Evolutionary conservation across 1,140 invertebrate genomes (phyloP), one percentile per base, ranked within the genome.

Genomic region (Drosophila novamexicana): DNA sequence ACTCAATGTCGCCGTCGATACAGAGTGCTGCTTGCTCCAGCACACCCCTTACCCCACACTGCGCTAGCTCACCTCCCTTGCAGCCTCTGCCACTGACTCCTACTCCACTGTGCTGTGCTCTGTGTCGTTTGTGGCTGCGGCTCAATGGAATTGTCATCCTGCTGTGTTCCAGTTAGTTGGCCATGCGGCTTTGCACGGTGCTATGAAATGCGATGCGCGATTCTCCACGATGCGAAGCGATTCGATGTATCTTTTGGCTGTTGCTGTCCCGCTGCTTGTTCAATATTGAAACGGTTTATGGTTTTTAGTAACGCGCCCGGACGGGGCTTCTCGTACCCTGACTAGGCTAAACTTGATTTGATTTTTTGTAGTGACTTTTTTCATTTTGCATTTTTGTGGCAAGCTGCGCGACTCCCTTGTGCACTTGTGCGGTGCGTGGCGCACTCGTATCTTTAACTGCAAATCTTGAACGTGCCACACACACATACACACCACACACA

Each of bases 101-200:
- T 12, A 16, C 9, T 40, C 39, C 47, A 52, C 22, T 29, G 22
- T 29, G 22, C 22, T 56, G 10, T 45, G 39, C 5, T 10, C 22
- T 44, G 32, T 18, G 5, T 53, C 29, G 39, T 34, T 56, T 57
- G 44, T 57, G 67, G 67, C 40, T 50, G 54, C 61, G 72, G 68
- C 84, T 89, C 84, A 89, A 89, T 89, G 84, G 82, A 89, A 90
- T 84, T 89, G 84, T 89, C 84, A 89, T 89, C 84, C 84, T 89
- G 84, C 84, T 89, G 84, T 89, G 84, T 89, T 89, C 84, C 81
- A 89, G 84, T 89, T 90, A 90, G 84, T 89, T 78, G 69, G 77
- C 74, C 77, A 72, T 52, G 67, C 67, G 57, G 56, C 64, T 78
- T 77, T 74, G 79, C 78, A 77, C 76, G 57, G 8, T 47, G 44